Evolutionary conservation across 1,140 invertebrate genomes (phyloP), one percentile per base, ranked within the genome.

Genomic region (Andricus grossulariae): DNA sequence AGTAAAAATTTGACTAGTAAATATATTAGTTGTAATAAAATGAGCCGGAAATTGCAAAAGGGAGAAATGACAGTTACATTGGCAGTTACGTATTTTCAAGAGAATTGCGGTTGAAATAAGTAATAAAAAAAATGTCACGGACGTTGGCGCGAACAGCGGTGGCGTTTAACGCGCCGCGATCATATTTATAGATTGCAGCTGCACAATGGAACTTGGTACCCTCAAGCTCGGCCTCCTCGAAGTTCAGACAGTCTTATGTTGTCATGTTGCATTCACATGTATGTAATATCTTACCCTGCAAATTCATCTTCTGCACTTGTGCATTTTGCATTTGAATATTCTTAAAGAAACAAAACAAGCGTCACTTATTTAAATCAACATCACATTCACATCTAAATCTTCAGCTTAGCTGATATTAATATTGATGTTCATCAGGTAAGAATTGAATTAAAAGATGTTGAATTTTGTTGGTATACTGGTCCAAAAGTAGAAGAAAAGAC

Each of bases 111-210:
- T 32, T 15, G 21, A 16, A 66, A 15, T 16, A 39, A 16, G 5
- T 13, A 57, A 57, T 16, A 66, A 66, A 66, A 66, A 57, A 66
- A 66, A 66, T 39, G 57, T 39, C 57, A 32, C n/a, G 57, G 25
- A 39, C 57, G 25, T 39, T 66, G 57, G 21, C 13, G 57, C 21
- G 57, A 13, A 39, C 21, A 66, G 57, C 57, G 21, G 19, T 12
- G 12, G 57, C 52, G 25, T 66, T 60, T 39, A 66, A 39, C 57
- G 57, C 57, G 25, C 39, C 16, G 21, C 57, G 21, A 66, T 66
- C 60, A 66, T 66, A 45, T 66, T 66, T 66, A 66, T 66, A 66
- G 57, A 66, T 66, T 66, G 25, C 57, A 66, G 57, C 57, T 66
- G 57, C 57, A 66, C 57, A 66, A 66, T 66, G 57, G 21, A 39